Evolutionary conservation across 2,888 invertebrate species (phyloP), one percentile per base, ranked within the genome.

Genomic region (Diarsia brunnea): DNA sequence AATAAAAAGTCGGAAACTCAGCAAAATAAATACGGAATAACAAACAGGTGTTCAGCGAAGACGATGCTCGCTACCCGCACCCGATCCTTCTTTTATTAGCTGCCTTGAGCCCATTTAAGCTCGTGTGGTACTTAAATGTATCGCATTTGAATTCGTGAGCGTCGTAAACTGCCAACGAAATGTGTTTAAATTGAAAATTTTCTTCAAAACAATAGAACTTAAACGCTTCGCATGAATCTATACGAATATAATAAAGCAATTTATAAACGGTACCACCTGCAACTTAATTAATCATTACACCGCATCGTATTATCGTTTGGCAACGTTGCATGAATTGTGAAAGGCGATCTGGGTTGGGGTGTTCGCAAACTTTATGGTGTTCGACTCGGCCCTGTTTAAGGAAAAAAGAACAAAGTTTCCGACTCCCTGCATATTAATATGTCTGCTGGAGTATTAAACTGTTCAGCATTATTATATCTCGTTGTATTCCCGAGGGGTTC

Each of bases 61-160:
- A 86, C 86, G 79, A 84, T 87, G 86, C 79, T 79, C 85, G 86
- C 71, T 82, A 81, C 81, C 84, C 82, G 65, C 80, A 82, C 78
- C 67, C 79, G 82, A 84, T 89, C 88, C 86, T 87, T 85, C 86
- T 89, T 92, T 92, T 92, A 92, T 91, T 90, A 89, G 88, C 91
- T 90, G 87, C 87, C 81, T 89, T 87, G 86, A 90, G 88, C 88
- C 88, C 88, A 85, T 91, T 89, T 90, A 89, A 89, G 88, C 84
- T 82, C 75, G 73, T 84, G 78, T 74, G 88, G 85, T 85, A 82
- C 87, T 87, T 86, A 87, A 87, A 78, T 88, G 85, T 90, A 90
- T 89, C 86, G 87, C 81, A 82, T 86, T 86, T 83, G 87, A 86
- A 89, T 89, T 83, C 86, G 87, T 86, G 86, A 76, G 80, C 81